These are phyloP conservation scores for Caenorhabditis sulstoni DNA, from an alignment of 2,888 invertebrate species.

Conservation along the genomic window DNA sequence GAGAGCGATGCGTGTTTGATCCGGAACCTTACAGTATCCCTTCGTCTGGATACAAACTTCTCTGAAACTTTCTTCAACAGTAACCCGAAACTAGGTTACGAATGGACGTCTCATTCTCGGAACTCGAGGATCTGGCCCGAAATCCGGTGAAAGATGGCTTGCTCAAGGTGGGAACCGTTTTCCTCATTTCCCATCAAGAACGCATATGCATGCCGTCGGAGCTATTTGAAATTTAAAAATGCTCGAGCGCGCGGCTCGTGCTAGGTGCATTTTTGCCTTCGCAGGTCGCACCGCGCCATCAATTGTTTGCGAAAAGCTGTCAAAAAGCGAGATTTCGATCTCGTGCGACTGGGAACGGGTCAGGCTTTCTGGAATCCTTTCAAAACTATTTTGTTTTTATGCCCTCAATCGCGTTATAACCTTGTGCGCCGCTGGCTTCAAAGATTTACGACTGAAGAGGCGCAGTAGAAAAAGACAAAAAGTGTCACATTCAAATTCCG, in stretches of 20 bases:
- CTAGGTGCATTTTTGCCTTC: constrained; percentile 2
- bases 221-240: constrained; percentile 24
- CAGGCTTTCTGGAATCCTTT: constrained; percentile 30
- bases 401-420: constrained; percentile 13
- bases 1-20: constrained; percentile 45
- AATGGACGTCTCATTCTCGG: constrained; percentile 50
- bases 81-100: constrained; percentile 62
- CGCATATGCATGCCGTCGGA: neutral
- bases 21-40: constrained; percentile 52
- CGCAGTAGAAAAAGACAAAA: neutral
- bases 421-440: constrained; percentile 38
- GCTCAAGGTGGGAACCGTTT: constrained; percentile 14
- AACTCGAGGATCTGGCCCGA: constrained; percentile 38
- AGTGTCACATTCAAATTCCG: constrained; percentile 50
- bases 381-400: constrained; percentile 23
- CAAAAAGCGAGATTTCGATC: constrained; percentile 40
- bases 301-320: constrained; percentile 57
- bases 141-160: constrained; percentile 21
- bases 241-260: constrained; percentile 24
- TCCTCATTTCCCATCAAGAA: neutral
- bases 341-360: constrained; percentile 12
- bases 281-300: constrained; percentile 2
- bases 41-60: constrained; percentile 59
- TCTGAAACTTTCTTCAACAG: constrained; percentile 34
- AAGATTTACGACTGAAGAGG: constrained; percentile 49